Evolutionary conservation across 2,888 invertebrate species (phyloP), one percentile per base, ranked within the genome.

Genomic region (Melinopterus prodromus): DNA sequence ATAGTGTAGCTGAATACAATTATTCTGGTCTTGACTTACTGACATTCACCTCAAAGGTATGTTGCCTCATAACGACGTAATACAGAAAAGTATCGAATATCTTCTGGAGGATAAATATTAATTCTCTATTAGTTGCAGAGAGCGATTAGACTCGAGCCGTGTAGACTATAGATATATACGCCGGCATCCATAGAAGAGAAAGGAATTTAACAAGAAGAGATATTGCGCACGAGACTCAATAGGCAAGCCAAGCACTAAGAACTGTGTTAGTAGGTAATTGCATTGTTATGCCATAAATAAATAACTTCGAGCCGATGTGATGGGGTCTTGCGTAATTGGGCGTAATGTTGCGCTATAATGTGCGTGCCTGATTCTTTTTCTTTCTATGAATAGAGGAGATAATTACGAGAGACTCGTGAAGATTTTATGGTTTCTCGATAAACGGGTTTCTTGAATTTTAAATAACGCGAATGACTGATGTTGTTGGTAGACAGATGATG

Each of bases 261-360:
- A 53, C 53, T 53, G 53, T 53, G 53, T 53, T 12, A 53, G 53
- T 53, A 53, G 53, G 53, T 53, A 53, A 53, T 53, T 53, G 53
- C 53, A 53, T 53, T 53, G 53, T 53, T 53, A 53, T 53, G 53
- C 53, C 53, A 53, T 53, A 53, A 53, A 53, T 53, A 53, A 53
- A 53, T 53, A 53, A 53, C 53, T 53, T 12, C 5, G 12, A 53
- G 9, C 53, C 53, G 53, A 53, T 53, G 53, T 53, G 53, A 53
- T 53, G 53, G 53, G 9, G 9, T 53, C 2, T 53, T 53, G 53
- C 53, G 53, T 53, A 53, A 53, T 53, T 53, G 12, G 53, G 53
- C 53, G 53, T 53, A 53, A 53, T 53, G 5, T 53, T 53, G 12
- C 53, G 53, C 7, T 12, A 6, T 53, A 9, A 53, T 9, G 53